Evolutionary conservation across 2,113 vertebrate species (phyloP).

Genomic region (Eupsittula cactorum): DNA sequence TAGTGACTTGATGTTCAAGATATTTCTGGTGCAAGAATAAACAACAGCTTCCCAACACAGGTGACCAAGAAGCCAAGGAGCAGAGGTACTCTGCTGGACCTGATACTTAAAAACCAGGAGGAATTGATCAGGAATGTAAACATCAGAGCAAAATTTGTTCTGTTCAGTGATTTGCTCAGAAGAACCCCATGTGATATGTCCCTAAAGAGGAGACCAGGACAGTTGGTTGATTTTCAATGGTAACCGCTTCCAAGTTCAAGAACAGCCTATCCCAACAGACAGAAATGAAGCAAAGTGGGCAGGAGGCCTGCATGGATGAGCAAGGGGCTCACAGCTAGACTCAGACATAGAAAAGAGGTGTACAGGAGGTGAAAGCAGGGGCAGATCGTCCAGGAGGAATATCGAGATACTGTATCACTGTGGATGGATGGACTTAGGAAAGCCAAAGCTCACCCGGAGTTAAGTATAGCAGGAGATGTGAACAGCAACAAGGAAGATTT

Average conservation of each 20-base stretch:
- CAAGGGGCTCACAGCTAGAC: neutral
- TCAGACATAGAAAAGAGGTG: neutral
- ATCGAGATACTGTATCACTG: neutral
- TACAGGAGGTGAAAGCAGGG: neutral
- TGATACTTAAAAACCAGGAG: neutral
- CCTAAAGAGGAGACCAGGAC: neutral
- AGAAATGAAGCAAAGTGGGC: neutral
- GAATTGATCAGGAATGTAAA: neutral
- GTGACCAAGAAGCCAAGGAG: neutral
- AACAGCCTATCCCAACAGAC: neutral
- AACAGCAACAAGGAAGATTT: neutral
- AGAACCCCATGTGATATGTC: neutral
- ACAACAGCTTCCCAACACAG: neutral
- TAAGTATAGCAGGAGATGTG: neutral
- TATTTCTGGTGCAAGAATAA: neutral
- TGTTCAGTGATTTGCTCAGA: neutral
- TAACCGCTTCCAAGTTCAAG: neutral
- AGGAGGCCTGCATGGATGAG: neutral
- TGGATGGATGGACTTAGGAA: neutral
- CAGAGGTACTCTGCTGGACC: neutral
- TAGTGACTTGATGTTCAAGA: neutral
- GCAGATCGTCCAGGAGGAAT: neutral
- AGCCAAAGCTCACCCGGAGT: neutral
- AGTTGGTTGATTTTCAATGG: neutral
- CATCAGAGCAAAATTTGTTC: neutral